A percentile compares a stretch with the other conserved stretches of the same genome.
Conservation (phyloP, 2,113 vertebrate genomes). For the Cephalophus harveyi region DNA sequence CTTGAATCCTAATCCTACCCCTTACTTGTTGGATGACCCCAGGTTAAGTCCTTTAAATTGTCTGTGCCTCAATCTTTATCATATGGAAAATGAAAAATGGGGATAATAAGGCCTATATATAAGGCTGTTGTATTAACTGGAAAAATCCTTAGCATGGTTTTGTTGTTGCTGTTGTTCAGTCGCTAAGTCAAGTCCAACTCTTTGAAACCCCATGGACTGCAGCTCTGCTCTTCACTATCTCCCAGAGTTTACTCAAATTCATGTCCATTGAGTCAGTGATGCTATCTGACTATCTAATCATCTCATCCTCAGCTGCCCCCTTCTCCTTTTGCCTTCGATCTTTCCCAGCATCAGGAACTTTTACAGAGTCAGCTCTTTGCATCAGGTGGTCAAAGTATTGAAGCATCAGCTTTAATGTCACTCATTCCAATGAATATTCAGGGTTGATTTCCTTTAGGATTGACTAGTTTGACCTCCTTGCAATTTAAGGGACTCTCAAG, state of each 20-base stretch:
- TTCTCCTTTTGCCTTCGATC: neutral
- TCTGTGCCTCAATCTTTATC: slow-evolving; percentile 7
- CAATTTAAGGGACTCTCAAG: neutral
- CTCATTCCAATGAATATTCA: neutral
- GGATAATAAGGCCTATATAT: neutral
- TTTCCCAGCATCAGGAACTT: neutral
- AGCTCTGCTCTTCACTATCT: neutral
- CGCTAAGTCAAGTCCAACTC: neutral
- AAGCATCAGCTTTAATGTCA: neutral
- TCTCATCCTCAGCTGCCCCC: neutral
- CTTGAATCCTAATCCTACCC: slow-evolving; percentile 3
- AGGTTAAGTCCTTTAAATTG: neutral
- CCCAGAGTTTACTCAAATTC: neutral
- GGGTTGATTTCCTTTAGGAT: neutral
- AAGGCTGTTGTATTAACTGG: neutral
- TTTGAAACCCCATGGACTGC: neutral
- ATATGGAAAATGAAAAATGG: neutral
- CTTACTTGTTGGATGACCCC: neutral
- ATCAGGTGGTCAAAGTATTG: neutral
- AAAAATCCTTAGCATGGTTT: neutral
- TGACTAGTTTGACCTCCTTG: neutral
- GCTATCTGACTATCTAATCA: neutral
- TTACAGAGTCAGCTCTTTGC: neutral
- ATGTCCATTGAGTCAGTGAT: neutral
- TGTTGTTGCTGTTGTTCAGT: neutral